Base-by-base conservation (phyloP, 2,113 vertebrate species). In the Maccullochella peelii region DNA sequence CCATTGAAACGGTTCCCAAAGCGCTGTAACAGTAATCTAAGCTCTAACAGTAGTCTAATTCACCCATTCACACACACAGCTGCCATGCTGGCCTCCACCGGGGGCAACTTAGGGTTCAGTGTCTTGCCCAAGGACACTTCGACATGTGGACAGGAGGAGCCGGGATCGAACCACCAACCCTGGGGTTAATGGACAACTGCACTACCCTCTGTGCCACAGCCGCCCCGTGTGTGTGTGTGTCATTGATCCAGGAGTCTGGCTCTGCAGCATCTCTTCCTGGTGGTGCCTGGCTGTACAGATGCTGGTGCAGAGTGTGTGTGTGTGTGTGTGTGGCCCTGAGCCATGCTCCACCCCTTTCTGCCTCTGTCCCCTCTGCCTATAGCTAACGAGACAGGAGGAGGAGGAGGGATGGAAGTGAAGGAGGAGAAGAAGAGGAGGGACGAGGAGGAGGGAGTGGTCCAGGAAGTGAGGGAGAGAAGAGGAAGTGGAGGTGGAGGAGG, bases 251-350 rank as follows among this genome's bases (percentile, higher is more conserved):
- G n/a, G 61, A 59, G 72, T 44, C 15, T 15, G 59, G 18, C 88
- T 74, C 79, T 88, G 90, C 89, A 84, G 89, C 84, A 76, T 89
- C 92, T 90, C 93, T 91, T 94, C 94, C 93, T 94, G 91, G 92
- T 90, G 86, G 89, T 93, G 92, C 92, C 91, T 93, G 89, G 85
- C 86, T 88, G 82, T 79, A 50, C 83, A 40, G 85, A 88, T 86
- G 70, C 79, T 88, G 84, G 57, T 85, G 89, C 73, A 65, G 77
- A 36, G 57, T 76, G 78, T 86, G 55, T 73, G 71, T 18, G 70
- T 44, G 62, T 55, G 62, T 67, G 50, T 81, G 66, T 77, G 75
- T 82, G 90, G 90, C 70, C 81, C 54, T 71, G 62, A 79, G 92
- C 89, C 90, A 93, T 38, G 82, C 89, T 83, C 92, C 92, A 10